Evolutionary conservation across 2,888 invertebrate species (phyloP).

Genomic region (Augiades crinisus): DNA sequence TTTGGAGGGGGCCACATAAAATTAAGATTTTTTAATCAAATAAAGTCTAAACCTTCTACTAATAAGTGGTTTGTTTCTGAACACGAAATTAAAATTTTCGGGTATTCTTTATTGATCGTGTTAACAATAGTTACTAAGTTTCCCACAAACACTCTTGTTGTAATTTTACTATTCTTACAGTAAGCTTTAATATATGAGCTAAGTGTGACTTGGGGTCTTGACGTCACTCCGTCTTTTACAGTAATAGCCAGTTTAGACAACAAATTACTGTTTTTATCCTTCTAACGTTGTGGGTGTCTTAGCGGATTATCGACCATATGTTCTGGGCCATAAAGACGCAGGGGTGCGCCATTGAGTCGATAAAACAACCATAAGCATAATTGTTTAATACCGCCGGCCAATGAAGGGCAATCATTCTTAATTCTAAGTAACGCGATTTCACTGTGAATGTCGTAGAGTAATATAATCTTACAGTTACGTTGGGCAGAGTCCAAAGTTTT

Average conservation of each 20-base stretch:
- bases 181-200: too few species aligned
- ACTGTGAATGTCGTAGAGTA: conserved; percentile 36
- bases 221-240: too few species aligned
- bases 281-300: background rate
- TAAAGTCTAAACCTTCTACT: too few species aligned
- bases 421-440: conserved; percentile 60
- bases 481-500: background rate
- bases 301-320: background rate
- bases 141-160: too few species aligned
- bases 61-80: too few species aligned
- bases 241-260: background rate
- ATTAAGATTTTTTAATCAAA: too few species aligned
- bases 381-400: conserved; percentile 42
- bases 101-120: too few species aligned
- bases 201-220: too few species aligned
- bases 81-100: too few species aligned
- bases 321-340: background rate
- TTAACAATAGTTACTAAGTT: too few species aligned
- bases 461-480: background rate
- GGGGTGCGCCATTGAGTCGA: background rate
- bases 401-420: conserved; percentile 60
- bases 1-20: too few species aligned
- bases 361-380: conserved; percentile 26
- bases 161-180: too few species aligned
- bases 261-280: background rate